phyloP scores from a whole-genome alignment of 2,113 vertebrate species.

The Ardeotis arabs region DNA sequence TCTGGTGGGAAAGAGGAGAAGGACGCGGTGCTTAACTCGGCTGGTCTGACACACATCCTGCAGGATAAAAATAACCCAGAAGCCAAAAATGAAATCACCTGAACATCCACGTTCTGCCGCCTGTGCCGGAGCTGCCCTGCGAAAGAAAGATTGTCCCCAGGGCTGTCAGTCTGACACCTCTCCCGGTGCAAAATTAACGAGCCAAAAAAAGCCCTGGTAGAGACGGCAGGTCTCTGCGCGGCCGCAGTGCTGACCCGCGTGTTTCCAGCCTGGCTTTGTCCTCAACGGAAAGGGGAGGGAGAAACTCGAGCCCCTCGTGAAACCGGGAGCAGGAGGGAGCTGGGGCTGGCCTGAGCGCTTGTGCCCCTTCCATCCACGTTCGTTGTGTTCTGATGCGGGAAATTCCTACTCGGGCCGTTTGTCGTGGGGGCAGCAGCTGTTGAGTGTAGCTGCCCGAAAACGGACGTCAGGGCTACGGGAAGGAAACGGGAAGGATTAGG shows the following conservation, averaged over 20 bases:
- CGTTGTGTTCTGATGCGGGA: rapidly evolving
- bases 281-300: not conserved
- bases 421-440: not conserved
- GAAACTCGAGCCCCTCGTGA: rapidly evolving
- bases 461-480: not conserved
- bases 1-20: not conserved
- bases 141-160: not conserved
- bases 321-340: not conserved
- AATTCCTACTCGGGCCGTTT: not conserved
- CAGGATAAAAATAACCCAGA: not conserved
- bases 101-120: not conserved
- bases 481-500: too few relatives aligned
- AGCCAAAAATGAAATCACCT: not conserved
- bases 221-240: not conserved
- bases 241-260: rapidly evolving
- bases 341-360: not conserved
- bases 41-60: rapidly evolving
- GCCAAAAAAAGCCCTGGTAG: not conserved
- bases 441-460: not conserved
- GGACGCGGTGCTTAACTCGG: rapidly evolving
- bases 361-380: rapidly evolving
- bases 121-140: not conserved
- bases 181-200: not conserved
- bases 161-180: not conserved
- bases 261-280: not conserved